Evolutionary conservation across 1,140 invertebrate species (phyloP).

Genomic region (Bilobella aurantiaca): DNA sequence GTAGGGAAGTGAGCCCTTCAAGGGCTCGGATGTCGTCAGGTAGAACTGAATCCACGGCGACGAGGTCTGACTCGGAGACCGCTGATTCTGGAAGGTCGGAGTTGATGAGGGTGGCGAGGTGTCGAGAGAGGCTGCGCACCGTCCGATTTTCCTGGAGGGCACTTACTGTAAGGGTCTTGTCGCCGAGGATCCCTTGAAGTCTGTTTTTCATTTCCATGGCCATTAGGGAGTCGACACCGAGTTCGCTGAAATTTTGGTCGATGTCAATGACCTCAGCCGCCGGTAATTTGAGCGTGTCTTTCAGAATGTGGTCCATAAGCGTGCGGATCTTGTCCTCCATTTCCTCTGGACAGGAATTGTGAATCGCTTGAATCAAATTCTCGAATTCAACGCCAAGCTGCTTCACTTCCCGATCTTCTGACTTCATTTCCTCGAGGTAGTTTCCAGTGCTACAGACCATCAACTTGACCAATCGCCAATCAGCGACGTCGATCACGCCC

Average conservation of each 20-base stretch:
- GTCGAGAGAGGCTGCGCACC: not conserved
- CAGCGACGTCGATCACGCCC: not conserved
- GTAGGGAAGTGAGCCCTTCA: not conserved
- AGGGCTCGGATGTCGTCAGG: not conserved
- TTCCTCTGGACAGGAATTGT: not conserved
- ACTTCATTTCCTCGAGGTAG: not conserved
- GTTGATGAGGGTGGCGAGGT: not conserved
- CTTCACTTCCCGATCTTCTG: not conserved
- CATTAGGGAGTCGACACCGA: constrained; percentile 24
- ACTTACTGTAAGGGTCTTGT: not conserved
- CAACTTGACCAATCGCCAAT: not conserved
- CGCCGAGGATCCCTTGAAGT: constrained; percentile 7
- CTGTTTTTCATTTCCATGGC: constrained; percentile 22
- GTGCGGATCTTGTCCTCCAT: constrained; percentile 10
- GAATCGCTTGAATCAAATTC: not conserved
- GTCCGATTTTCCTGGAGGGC: not conserved
- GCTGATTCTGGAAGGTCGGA: not conserved
- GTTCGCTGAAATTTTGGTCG: constrained; percentile 17
- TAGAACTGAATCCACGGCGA: not conserved
- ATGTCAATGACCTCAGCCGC: constrained; percentile 10
- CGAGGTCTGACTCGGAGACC: not conserved
- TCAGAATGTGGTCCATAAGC: not conserved
- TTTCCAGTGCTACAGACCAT: not conserved
- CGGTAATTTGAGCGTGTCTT: constrained; percentile 15
- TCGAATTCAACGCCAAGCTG: not conserved